Conservation (phyloP, 2,888 invertebrate genomes). For the Spialia ferax region DNA sequence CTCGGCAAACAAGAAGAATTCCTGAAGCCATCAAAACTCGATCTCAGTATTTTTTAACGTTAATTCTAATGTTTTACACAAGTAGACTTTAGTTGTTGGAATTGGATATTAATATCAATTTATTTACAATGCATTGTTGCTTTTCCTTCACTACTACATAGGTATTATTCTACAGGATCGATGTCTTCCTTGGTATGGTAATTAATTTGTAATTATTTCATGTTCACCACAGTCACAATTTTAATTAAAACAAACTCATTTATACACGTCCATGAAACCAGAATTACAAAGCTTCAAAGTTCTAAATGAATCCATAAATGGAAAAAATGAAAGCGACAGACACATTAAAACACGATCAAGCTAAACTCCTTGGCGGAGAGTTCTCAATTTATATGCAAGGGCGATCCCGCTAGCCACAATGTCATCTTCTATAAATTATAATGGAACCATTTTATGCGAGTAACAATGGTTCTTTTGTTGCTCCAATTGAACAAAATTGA, state of each 20-base stretch:
- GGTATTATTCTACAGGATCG: not conserved
- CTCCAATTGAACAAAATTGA: not conserved
- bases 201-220: not conserved
- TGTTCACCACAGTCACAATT: not conserved
- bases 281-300: not conserved
- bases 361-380: conserved; percentile 17
- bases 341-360: conserved; percentile 68
- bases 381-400: conserved; percentile 44
- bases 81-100: too few species aligned
- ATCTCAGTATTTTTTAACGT: conserved; percentile 40
- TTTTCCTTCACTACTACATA: too few species aligned
- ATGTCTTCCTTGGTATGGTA: too few species aligned
- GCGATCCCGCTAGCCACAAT: conserved; percentile 17
- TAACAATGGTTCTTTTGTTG: not conserved
- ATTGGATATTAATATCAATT: too few species aligned
- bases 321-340: conserved; percentile 13
- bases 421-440: conserved; percentile 21
- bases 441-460: conserved; percentile 8
- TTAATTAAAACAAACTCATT: not conserved
- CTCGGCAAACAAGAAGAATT: conserved; percentile 59
- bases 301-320: not conserved
- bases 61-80: not conserved
- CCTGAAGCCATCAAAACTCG: conserved; percentile 60
- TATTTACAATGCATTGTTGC: too few species aligned
- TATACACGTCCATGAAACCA: not conserved